Base-by-base conservation (phyloP, 1,140 invertebrate species). In the Cepaea nemoralis region DNA sequence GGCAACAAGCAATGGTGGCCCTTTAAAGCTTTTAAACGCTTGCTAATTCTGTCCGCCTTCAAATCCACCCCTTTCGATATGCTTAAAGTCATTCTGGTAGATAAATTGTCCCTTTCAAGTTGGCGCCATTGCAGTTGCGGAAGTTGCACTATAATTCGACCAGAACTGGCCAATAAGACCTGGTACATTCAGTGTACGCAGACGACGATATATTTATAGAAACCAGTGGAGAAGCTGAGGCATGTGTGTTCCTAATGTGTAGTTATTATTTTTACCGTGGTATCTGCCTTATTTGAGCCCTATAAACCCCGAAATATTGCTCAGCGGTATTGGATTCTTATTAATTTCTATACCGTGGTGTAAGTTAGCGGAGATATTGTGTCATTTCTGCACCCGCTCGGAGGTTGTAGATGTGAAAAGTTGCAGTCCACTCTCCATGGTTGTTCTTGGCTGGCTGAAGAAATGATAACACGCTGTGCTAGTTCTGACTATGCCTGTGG, bases 91-190 rank as follows among this genome's bases (percentile, higher is more conserved):
- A n/a, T n/a, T n/a, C n/a, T n/a, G n/a, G n/a, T n/a, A n/a, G n/a
- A n/a, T n/a, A n/a, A n/a, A n/a, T n/a, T n/a, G n/a, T n/a, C 42
- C 42, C 8, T 78, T 59, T 35, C 63, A 67, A 31, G 67, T 78
- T 78, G 76, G 59, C 76, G 76, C 76, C 76, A 78, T 78, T 78
- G 76, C 42, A n/a, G 10, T 12, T 12, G 76, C 55, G 76, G 76
- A 78, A 78, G 76, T 78, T 31, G 31, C 8, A 39, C 24, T 59
- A 10, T 59, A 42, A 45, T 66, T 78, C 59, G 55, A 37, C 59
- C 27, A 78, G 67, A 67, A 35, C 50, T 66, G 37, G 42, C 76
- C 45, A 78, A 78, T 78, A 42, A 78, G 50, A 78, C 6, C 12
- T 1, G 5, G 24, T 22, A 22, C 8, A 37, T 40, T 67, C 22